Evolutionary conservation across 2,113 vertebrate species (phyloP), one percentile per base, ranked within the genome.

Genomic region (Excalfactoria chinensis): DNA sequence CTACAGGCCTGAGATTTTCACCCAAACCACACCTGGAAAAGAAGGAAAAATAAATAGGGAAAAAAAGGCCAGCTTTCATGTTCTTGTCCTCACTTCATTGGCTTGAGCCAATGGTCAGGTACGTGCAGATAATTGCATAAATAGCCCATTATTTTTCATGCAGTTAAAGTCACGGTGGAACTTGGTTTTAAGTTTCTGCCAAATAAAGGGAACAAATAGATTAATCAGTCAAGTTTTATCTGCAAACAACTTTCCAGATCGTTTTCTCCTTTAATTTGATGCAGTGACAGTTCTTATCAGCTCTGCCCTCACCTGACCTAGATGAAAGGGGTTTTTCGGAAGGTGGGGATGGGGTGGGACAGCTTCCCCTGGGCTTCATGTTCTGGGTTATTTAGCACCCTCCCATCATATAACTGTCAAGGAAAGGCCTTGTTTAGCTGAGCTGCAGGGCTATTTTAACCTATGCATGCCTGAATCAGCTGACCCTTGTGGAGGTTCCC

Each of bases 231-330:
- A 48, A 78, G 46, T 80, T 93, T 88, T 94, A 88, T 77, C 88
- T 67, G 79, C 75, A 96, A 93, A 94, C 88, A 94, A 19, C 88
- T 96, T 88, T 93, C 83, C 72, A 86, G 88, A 88, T 91, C 6
- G 9, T 94, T 94, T 92, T 88, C 92, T 55, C 84, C 75, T 95
- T 93, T 95, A 93, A 95, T 90, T 80, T 56, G 72, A 40, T 51
- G 69, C 69, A 71, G 7, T 77, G 93, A 80, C 92, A 86, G 49
- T 21, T 68, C 83, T 94, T 95, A 94, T 90, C 92, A 90, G 93
- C 60, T 94, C 84, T 90, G 40, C 72, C 56, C 66, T 94, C 84
- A 74, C 80, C 91, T 90, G 86, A 93, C 60, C 19, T 71, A 86
- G 83, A 95, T 93, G 93, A 95, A 94, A 94, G 88, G 63, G 28